These are phyloP conservation scores for Cryptoblepharus egeriae DNA, from an alignment of 2,797 vertebrate species.

Conservation along the genomic window DNA sequence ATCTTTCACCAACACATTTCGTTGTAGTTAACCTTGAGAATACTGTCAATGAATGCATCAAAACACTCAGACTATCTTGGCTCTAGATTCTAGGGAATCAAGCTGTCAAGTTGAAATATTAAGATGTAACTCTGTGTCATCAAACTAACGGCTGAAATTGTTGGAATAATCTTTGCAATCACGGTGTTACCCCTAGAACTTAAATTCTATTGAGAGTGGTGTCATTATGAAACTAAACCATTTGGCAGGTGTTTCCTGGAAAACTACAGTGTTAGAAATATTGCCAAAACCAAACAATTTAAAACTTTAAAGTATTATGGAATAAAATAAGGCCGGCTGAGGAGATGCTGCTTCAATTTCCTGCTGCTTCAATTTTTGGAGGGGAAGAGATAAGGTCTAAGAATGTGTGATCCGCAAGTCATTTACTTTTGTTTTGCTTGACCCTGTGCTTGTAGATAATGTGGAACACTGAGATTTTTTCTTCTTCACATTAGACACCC, in stretches of 20 bases:
- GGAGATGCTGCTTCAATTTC: background rate
- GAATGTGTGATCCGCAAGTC: background rate
- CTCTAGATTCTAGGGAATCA: too few species aligned
- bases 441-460: background rate
- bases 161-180: conserved; percentile 1
- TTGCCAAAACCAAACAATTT: conserved; percentile 5
- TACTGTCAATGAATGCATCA: too few species aligned
- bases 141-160: background rate
- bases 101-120: too few species aligned
- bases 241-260: conserved; percentile 14
- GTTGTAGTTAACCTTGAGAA: too few species aligned
- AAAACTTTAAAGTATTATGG: background rate
- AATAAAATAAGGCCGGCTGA: background rate
- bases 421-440: background rate
- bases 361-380: too few species aligned
- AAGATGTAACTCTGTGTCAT: too few species aligned
- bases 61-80: too few species aligned
- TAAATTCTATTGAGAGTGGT: background rate
- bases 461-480: background rate
- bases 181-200: background rate
- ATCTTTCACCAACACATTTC: too few species aligned
- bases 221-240: conserved; percentile 23
- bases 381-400: background rate
- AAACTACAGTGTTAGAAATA: conserved; percentile 13
- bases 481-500: too few species aligned